A percentile compares a stretch with the other conserved stretches of the same genome.
Evolutionary conservation across 2,113 vertebrate species (phyloP).

Genomic region (Eolophus roseicapilla): DNA sequence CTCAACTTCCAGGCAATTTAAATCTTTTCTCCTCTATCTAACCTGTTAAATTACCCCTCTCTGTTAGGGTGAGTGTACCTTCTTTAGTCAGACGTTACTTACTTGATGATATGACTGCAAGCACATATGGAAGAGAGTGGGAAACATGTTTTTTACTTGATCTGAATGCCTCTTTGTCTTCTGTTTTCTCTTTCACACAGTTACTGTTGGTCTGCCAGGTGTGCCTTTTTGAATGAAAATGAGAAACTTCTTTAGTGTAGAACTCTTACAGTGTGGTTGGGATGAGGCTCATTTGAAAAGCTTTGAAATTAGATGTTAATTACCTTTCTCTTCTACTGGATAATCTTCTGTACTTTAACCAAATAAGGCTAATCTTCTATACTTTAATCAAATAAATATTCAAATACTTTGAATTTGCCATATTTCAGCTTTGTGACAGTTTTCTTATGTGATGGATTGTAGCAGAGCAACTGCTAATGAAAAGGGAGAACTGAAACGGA

Average conservation of each 20-base stretch:
- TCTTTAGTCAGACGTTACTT: slow-evolving; percentile 35
- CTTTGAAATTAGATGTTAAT: slow-evolving; percentile 65
- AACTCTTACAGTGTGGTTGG: slow-evolving; percentile 45
- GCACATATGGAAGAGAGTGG: not conserved
- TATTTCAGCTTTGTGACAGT: slow-evolving; percentile 41
- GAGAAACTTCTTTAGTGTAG: slow-evolving; percentile 52
- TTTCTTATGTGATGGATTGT: slow-evolving; percentile 8
- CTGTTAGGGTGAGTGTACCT: not conserved
- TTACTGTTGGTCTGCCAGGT: slow-evolving; percentile 63
- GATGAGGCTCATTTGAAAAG: slow-evolving; percentile 49
- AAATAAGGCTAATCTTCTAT: slow-evolving; percentile 59
- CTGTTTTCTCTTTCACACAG: not conserved
- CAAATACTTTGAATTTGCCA: slow-evolving; percentile 48
- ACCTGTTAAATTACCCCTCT: slow-evolving; percentile 42
- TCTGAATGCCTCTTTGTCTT: slow-evolving; percentile 42
- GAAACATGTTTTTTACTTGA: not conserved
- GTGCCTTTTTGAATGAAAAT: slow-evolving; percentile 70
- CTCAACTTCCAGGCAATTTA: slow-evolving; percentile 32
- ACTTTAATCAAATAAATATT: slow-evolving; percentile 69
- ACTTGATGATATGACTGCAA: slow-evolving; percentile 10
- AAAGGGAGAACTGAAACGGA: not conserved
- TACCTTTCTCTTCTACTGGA: slow-evolving; percentile 63
- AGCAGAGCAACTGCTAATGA: slow-evolving; percentile 7
- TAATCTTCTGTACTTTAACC: slow-evolving; percentile 55
- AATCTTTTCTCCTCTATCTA: slow-evolving; percentile 36